phyloP scores from a whole-genome alignment of 2,113 vertebrate species.

The Alexandromys fortis region DNA sequence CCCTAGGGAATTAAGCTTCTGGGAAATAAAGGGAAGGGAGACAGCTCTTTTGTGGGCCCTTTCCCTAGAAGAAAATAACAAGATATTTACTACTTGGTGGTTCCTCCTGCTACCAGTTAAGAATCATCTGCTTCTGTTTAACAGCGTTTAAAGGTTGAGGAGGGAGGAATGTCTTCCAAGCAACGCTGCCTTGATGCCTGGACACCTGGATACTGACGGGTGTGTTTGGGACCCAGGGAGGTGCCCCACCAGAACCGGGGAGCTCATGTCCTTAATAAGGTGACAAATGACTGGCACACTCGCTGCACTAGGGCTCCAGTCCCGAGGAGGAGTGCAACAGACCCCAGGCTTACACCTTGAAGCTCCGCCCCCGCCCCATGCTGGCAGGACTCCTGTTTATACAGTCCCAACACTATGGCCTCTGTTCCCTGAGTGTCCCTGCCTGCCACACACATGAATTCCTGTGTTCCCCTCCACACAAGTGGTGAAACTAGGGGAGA shows the following conservation, averaged over 20 bases:
- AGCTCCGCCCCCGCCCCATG: neutral
- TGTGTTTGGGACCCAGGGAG: neutral
- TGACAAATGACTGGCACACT: neutral
- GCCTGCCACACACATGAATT: too few relatives aligned
- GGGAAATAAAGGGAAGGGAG: neutral
- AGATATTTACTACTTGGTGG: neutral
- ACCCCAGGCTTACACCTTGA: too few relatives aligned
- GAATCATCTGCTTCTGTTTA: neutral
- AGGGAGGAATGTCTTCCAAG: neutral
- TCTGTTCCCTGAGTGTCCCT: too few relatives aligned
- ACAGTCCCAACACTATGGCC: accelerated
- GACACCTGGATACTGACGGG: neutral
- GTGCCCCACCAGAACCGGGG: too few relatives aligned
- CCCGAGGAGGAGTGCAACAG: accelerated
- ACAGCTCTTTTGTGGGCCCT: neutral
- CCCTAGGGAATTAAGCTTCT: neutral
- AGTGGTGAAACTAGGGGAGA: neutral
- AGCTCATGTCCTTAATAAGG: neutral
- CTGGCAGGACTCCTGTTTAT: neutral
- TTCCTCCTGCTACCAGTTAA: neutral
- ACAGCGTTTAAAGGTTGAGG: neutral
- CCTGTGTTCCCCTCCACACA: too few relatives aligned
- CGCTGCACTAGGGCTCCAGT: accelerated
- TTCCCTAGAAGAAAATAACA: neutral
- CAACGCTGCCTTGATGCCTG: accelerated